These are phyloP conservation scores for Tipula vernalis DNA, from an alignment of 2,888 invertebrate species.

Conservation along the genomic window DNA sequence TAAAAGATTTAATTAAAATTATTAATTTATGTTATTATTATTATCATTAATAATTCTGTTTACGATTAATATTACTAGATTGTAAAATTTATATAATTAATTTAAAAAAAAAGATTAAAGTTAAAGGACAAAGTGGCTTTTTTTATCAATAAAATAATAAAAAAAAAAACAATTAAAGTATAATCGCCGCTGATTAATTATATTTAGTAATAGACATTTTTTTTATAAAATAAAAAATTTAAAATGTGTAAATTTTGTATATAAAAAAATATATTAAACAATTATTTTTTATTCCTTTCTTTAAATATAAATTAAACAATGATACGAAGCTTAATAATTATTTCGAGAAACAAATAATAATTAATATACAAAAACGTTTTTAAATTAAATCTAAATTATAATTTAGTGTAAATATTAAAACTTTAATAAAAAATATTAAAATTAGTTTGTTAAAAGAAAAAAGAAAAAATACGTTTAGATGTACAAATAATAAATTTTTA, in stretches of 20 bases:
- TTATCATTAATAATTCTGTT: background rate
- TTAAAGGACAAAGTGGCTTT: conserved; percentile 4
- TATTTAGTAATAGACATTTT: background rate
- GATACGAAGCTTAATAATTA: background rate
- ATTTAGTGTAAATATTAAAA: background rate
- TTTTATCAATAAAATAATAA: background rate
- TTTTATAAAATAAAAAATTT: background rate
- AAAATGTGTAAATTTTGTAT: background rate
- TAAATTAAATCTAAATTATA: background rate
- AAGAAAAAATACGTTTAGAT: background rate
- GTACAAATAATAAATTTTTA: background rate
- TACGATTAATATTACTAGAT: background rate
- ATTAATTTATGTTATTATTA: background rate
- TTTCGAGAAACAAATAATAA: background rate
- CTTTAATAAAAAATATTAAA: background rate
- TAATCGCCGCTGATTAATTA: background rate
- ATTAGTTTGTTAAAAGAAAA: background rate
- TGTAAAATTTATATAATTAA: background rate
- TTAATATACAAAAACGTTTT: background rate
- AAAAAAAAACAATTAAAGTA: background rate
- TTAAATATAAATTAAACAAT: background rate
- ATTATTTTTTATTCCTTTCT: background rate
- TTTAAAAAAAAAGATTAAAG: background rate
- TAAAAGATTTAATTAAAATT: background rate
- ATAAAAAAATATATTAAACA: background rate